Base-by-base conservation (phyloP, 2,888 invertebrate genomes). In the Hydropsyche betteni region DNA sequence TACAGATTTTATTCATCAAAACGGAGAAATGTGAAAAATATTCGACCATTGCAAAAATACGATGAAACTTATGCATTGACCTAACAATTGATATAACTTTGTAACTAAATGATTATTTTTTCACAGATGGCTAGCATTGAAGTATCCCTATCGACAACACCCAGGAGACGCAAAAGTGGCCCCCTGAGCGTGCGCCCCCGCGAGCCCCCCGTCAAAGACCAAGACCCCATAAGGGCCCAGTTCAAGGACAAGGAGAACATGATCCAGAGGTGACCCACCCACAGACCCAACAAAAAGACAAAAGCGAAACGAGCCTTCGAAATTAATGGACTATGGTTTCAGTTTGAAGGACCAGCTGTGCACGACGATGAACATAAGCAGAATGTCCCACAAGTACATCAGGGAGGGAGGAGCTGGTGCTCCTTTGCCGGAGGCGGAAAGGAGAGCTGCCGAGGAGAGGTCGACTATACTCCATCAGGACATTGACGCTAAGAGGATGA, bases 41-140 rank as follows among this genome's bases (percentile, higher is more conserved):
- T 24, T 24, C 2, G 24, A 24, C 24, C 24, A 24, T 24, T 2
- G 24, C 24, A 24, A 24, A 24, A 24, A 24, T 24, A 24, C 24
- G 24, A 24, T 24, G 24, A 24, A 24, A 24, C 2, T 24, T 24
- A 24, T 24, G 24, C 24, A 24, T 24, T 2, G 24, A 24, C 24
- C 24, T 24, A 24, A 24, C 2, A 24, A 24, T 24, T 2, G 24
- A 24, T 24, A 24, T 24, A 24, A 44, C 10, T 44, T 44, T 8
- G 44, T 4, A 44, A 44, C 44, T 44, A 44, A 44, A 8, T 8
- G 6, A 10, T 44, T 44, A 8, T 44, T 44, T 10, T 44, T 44
- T 44, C 83, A 24, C 82, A 94, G 94, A 94, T 94, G 93, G 93
- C 94, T 76, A 93, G 91, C 81, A 93, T 94, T 81, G 94, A 94